These are phyloP conservation scores for Acrocyrtus sp. DNA, from an alignment of 2,888 invertebrate species.

Conservation along the genomic window DNA sequence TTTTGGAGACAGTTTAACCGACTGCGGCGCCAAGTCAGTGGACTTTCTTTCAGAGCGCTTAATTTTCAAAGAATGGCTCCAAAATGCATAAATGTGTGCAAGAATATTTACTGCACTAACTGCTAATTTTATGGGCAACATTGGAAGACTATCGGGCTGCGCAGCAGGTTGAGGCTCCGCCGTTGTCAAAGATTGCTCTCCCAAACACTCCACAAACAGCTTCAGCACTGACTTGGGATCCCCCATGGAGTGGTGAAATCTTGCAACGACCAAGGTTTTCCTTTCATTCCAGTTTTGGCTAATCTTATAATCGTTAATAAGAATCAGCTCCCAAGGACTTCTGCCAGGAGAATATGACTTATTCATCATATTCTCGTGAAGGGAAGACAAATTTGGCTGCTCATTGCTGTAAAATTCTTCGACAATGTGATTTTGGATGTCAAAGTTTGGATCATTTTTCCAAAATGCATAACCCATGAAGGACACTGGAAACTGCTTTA, in stretches of 20 bases:
- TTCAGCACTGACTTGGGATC: constrained; percentile 3
- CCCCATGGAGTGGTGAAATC: constrained; percentile 12
- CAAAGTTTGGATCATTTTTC: neutral
- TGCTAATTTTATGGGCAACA: neutral
- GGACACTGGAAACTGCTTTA: neutral
- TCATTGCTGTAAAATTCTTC: neutral
- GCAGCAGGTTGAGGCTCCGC: neutral
- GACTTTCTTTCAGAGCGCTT: neutral
- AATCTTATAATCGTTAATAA: neutral
- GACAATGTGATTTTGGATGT: neutral
- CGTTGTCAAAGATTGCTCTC: neutral
- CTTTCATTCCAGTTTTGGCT: no score
- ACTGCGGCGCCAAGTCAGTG: neutral
- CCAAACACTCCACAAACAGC: constrained; percentile 6
- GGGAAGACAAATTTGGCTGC: neutral
- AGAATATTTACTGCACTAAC: neutral
- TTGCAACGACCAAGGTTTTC: neutral
- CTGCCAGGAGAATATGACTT: neutral
- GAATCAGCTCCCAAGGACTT: constrained; percentile 16
- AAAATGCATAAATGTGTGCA: neutral
- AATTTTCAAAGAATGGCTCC: neutral
- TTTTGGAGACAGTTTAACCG: neutral
- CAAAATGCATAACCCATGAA: neutral
- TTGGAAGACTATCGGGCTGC: no score
- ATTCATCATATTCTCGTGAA: constrained; percentile 1